Evolutionary conservation across 2,888 invertebrate species (phyloP).

Genomic region (Lasioglossum morio): DNA sequence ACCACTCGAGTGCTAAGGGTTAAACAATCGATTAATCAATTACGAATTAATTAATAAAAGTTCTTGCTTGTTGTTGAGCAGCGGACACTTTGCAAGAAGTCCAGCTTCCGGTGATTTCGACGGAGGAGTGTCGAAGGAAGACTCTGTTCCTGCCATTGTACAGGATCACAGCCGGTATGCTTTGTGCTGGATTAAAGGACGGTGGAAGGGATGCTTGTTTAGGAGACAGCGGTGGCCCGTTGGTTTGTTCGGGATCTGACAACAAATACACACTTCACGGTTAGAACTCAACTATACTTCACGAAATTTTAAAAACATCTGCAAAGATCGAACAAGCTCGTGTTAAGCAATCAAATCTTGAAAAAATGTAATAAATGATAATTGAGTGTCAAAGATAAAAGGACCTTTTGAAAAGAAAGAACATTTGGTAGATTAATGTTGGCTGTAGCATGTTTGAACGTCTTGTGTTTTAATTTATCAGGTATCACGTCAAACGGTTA

Average conservation of each 20-base stretch:
- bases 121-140: slow-evolving; percentile 90
- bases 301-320: background rate
- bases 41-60: background rate
- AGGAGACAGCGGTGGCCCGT: slow-evolving; percentile 92
- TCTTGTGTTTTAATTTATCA: slow-evolving; percentile 65
- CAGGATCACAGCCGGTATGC: slow-evolving; percentile 92
- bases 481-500: slow-evolving; percentile 93
- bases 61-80: slow-evolving; percentile 80
- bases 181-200: slow-evolving; percentile 92
- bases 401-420: background rate
- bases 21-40: too few species aligned
- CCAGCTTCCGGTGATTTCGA: slow-evolving; percentile 91
- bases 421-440: background rate
- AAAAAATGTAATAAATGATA: background rate
- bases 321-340: background rate
- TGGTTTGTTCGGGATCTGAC: slow-evolving; percentile 90
- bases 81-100: slow-evolving; percentile 94
- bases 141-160: slow-evolving; percentile 91
- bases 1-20: too few species aligned
- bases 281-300: slow-evolving; percentile 23
- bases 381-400: background rate
- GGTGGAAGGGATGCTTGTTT: slow-evolving; percentile 93
- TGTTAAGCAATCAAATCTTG: background rate
- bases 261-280: slow-evolving; percentile 81
- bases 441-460: background rate